Evolutionary conservation across 1,140 invertebrate species (phyloP).

Genomic region (Pachypeltis micranthus): DNA sequence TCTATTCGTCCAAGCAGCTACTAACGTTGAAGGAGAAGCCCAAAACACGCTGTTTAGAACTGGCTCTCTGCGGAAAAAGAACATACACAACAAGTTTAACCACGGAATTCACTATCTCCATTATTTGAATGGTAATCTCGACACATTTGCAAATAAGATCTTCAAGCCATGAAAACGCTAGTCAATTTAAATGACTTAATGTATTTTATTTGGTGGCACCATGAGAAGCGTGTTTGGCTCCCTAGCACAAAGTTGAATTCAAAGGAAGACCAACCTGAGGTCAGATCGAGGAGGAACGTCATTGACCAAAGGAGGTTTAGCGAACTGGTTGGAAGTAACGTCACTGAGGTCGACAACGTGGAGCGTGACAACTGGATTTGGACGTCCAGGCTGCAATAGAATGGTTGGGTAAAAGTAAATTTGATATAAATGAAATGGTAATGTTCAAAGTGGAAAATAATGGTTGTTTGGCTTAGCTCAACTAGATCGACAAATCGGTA

Average conservation of each 20-base stretch:
- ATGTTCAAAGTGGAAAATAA: too few species aligned
- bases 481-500: too few species aligned
- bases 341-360: slow-evolving; percentile 47
- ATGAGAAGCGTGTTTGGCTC: too few species aligned
- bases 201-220: background rate
- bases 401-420: background rate
- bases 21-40: slow-evolving; percentile 45
- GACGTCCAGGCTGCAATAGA: slow-evolving; percentile 51
- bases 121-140: too few species aligned
- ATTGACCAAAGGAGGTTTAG: background rate
- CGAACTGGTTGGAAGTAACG: background rate
- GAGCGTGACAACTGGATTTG: slow-evolving; percentile 61
- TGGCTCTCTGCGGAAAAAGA: slow-evolving; percentile 43
- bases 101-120: too few species aligned
- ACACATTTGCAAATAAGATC: too few species aligned
- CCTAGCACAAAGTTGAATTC: too few species aligned
- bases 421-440: too few species aligned
- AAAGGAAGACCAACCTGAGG: slow-evolving; percentile 5
- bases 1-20: slow-evolving; percentile 72
- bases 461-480: too few species aligned
- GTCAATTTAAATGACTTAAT: background rate
- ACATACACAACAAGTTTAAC: too few species aligned
- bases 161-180: background rate
- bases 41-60: slow-evolving; percentile 64
- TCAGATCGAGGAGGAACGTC: slow-evolving; percentile 6